Evolutionary conservation across 2,797 vertebrate genomes (phyloP).

Genomic region (Pristis pectinata): DNA sequence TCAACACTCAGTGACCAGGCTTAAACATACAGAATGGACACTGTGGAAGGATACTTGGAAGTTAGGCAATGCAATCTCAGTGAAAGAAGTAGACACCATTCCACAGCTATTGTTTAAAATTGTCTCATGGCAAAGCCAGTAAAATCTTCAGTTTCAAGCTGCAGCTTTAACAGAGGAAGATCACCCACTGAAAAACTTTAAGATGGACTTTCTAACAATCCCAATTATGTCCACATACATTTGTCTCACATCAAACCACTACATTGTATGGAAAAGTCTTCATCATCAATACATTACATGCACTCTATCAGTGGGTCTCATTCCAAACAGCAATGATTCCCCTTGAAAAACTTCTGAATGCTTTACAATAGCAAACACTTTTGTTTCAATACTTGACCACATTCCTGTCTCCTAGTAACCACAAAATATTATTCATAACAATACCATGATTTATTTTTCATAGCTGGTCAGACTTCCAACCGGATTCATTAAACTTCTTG

Average conservation of each 20-base stretch:
- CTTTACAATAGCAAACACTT: constrained; percentile 15
- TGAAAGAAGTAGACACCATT: neutral
- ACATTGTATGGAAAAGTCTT: neutral
- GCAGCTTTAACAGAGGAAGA: neutral
- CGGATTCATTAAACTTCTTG: neutral
- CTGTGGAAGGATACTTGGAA: neutral
- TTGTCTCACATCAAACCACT: neutral
- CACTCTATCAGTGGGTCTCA: neutral
- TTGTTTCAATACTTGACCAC: neutral
- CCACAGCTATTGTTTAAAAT: neutral
- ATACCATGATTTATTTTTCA: constrained; percentile 23
- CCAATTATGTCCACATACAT: neutral
- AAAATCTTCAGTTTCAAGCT: neutral
- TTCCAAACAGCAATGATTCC: neutral
- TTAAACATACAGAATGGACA: neutral
- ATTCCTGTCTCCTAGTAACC: constrained; percentile 13
- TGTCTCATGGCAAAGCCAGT: neutral
- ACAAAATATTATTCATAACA: constrained; percentile 25
- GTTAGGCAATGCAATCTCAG: neutral
- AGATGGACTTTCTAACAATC: neutral
- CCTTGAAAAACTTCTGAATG: neutral
- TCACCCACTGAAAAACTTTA: neutral
- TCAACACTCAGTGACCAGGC: neutral
- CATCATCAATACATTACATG: neutral
- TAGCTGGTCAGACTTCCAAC: neutral